Base-by-base conservation (phyloP, 2,113 vertebrate species). In the Helogale parvula region DNA sequence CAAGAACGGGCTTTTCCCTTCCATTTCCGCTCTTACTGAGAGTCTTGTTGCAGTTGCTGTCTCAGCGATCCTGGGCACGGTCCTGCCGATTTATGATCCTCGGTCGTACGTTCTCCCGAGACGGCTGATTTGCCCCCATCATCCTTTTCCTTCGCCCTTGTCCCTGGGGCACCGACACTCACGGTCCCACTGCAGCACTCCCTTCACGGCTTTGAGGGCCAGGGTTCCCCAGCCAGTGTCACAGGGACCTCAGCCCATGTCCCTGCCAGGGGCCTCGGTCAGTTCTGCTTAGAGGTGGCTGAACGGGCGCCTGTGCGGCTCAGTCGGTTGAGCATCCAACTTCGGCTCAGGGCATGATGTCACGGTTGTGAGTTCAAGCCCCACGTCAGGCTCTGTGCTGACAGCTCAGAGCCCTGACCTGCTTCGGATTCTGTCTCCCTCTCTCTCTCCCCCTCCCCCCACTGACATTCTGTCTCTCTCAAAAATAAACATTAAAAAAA, bases 251-350 rank as follows among this genome's bases (percentile, higher is more conserved):
- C 96, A 97, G 87, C 83, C 95, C 94, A 76, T 97, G 92, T 97
- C 98, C 95, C 98, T 92, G 92, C 98, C 97, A 98, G 98, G 93
- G 95, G 89, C 69, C 90, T 97, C 98, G 93, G 97, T 98, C 98
- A 98, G 98, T 96, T 87, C 93, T 92, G 72, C 96, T 97, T 97
- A 96, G 98, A 98, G 95, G 97, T 98, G 90, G 90, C 82, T 72
- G 85, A 90, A 96, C 19, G 19, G 57, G 57, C 21, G 0, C 21
- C 57, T 7, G 57, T 19, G 57, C 2, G 19, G 57, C 57, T 23
- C 57, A 23, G 57, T 57, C 19, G 57, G 21, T 57, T 21, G 7
- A 57, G 57, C 21, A 8, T 57, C 57, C 57, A 7, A 57, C 57
- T 23, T 23, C 0, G 7, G 57, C 57, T 57, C 57, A 57, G 57